Evolutionary conservation across 2,888 invertebrate genomes (phyloP).

Genomic region (Cantharis flavilabris): DNA sequence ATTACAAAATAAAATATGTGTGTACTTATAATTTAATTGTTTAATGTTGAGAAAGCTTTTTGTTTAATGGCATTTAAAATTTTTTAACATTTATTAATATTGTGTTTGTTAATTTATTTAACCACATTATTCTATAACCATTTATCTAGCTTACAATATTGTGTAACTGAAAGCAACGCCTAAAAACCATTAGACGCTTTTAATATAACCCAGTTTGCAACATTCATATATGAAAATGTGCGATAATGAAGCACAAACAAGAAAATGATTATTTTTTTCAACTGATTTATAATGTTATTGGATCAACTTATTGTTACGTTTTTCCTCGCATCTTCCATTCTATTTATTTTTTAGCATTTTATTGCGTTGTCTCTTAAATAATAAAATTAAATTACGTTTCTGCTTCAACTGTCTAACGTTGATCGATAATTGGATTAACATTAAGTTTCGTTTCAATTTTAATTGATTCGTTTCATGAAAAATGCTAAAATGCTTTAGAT

Average conservation of each 20-base stretch:
- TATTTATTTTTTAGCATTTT: background rate
- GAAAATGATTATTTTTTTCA: background rate
- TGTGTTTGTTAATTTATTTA: background rate
- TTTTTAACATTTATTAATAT: background rate
- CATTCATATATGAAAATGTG: background rate
- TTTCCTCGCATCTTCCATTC: background rate
- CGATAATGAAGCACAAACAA: background rate
- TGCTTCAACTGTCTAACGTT: background rate
- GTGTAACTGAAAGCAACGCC: background rate
- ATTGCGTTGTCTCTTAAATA: background rate
- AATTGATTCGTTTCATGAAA: background rate
- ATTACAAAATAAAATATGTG: background rate
- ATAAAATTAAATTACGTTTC: background rate
- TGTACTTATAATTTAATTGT: background rate
- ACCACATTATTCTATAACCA: background rate
- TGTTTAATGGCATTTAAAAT: background rate
- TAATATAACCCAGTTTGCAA: background rate
- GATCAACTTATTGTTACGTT: background rate
- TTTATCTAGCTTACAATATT: background rate
- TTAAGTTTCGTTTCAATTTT: background rate
- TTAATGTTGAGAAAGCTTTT: background rate
- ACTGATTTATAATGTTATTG: background rate
- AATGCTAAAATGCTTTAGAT: background rate
- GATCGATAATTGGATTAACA: background rate
- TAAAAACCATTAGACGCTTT: background rate